A percentile compares a stretch with the other conserved stretches of the same genome.
Evolutionary conservation across 2,113 vertebrate species (phyloP).

Genomic region (Circaetus cinerascens): DNA sequence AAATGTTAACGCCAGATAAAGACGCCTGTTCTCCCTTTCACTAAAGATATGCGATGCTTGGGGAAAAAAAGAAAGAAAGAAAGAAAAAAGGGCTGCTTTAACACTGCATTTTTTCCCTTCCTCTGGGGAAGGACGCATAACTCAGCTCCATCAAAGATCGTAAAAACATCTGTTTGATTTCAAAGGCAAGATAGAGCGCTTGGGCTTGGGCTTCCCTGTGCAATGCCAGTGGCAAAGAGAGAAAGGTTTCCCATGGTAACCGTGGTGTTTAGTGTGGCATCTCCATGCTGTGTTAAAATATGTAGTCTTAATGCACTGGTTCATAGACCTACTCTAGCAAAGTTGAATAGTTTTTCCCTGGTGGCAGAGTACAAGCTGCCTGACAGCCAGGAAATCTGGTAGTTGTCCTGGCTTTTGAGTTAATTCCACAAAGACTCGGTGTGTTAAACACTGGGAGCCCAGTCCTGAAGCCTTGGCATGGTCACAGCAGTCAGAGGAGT

Average conservation of each 20-base stretch:
- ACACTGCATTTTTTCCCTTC: neutral
- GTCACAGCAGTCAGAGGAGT: neutral
- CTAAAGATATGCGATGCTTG: neutral
- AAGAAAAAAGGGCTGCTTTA: neutral
- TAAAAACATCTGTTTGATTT: constrained; percentile 61
- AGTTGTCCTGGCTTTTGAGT: neutral
- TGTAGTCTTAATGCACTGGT: neutral
- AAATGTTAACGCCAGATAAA: neutral
- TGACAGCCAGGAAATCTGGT: neutral
- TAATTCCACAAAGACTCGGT: neutral
- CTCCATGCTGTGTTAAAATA: neutral
- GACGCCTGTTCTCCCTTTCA: neutral
- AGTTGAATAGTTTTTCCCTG: constrained; percentile 8
- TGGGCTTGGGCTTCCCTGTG: constrained; percentile 9
- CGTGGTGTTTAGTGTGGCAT: neutral
- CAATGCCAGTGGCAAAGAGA: constrained; percentile 14
- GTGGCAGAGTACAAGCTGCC: constrained; percentile 11
- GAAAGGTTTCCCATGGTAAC: constrained; percentile 61
- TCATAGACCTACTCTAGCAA: neutral
- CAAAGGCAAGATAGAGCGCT: constrained; percentile 8
- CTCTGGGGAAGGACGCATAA: constrained; percentile 3
- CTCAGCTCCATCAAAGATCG: constrained; percentile 3
- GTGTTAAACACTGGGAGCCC: neutral
- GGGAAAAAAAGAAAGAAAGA: neutral
- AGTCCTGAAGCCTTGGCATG: neutral